Conservation (phyloP, 2,888 invertebrate species). For the Netelia inedita region DNA sequence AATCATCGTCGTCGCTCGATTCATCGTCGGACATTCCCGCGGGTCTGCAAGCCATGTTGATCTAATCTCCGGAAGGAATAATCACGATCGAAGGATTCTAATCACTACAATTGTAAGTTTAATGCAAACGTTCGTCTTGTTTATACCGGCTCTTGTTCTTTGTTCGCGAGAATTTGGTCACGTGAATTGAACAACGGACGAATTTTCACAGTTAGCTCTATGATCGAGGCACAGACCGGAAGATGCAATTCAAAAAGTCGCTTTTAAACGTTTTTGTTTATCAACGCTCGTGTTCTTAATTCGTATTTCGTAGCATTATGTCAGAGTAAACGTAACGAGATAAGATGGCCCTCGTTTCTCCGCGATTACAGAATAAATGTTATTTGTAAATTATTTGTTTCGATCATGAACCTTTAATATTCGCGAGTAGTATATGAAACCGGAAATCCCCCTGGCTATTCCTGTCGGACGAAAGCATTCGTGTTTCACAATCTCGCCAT, state of each 20-base stretch:
- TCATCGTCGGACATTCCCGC: slow-evolving; percentile 73
- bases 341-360: too few species aligned
- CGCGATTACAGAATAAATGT: too few species aligned
- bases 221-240: neutral
- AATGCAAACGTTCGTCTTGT: slow-evolving; percentile 7
- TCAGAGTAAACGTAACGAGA: too few species aligned
- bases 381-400: too few species aligned
- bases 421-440: too few species aligned
- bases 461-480: neutral
- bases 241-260: neutral
- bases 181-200: slow-evolving; percentile 23
- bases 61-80: neutral
- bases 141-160: slow-evolving; percentile 20
- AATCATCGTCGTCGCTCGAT: slow-evolving; percentile 62
- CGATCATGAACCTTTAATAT: too few species aligned
- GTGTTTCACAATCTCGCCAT: neutral
- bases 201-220: slow-evolving; percentile 48
- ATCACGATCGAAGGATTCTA: neutral
- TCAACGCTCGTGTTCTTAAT: neutral
- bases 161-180: slow-evolving; percentile 11
- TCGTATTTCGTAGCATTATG: slow-evolving; percentile 3
- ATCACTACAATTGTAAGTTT: neutral
- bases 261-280: neutral
- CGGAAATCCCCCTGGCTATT: too few species aligned
- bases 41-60: slow-evolving; percentile 66